A percentile compares a stretch with the other conserved stretches of the same genome.
Conservation (phyloP, 1,140 invertebrate species). For the Pseudomyrmex flavicornis region DNA sequence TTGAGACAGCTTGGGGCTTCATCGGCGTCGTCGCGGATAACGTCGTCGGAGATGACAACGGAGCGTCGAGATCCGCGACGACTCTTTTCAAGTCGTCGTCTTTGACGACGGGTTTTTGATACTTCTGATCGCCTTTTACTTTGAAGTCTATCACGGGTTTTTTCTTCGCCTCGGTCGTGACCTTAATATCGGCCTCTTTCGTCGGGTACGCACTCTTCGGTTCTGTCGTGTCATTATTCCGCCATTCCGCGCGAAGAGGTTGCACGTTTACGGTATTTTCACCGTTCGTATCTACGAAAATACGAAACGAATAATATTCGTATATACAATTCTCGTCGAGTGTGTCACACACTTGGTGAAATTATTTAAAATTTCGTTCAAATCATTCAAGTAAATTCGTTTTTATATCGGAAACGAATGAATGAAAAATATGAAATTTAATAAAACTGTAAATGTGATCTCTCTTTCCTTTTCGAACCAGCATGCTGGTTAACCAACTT, state of each 20-base stretch:
- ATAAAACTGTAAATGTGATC: too few species aligned
- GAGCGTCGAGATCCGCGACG: neutral
- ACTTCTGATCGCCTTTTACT: constrained; percentile 77
- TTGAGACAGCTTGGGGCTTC: constrained; percentile 37
- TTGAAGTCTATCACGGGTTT: constrained; percentile 77
- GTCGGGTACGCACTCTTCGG: constrained; percentile 69
- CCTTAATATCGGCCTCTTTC: constrained; percentile 75
- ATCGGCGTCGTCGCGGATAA: constrained; percentile 36
- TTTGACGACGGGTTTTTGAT: constrained; percentile 75
- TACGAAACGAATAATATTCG: constrained; percentile 6
- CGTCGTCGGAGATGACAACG: constrained; percentile 32
- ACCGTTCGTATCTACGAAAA: constrained; percentile 58
- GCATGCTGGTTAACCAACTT: too few species aligned
- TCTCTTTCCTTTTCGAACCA: too few species aligned
- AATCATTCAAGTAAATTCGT: too few species aligned
- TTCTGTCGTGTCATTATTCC: constrained; percentile 48
- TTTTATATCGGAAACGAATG: too few species aligned
- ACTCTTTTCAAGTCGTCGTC: constrained; percentile 60
- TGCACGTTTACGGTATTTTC: constrained; percentile 71
- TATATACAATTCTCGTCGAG: constrained; percentile 1
- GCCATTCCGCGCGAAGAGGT: constrained; percentile 63
- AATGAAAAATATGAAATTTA: too few species aligned
- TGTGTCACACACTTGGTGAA: too few species aligned
- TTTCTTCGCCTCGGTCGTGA: constrained; percentile 76
- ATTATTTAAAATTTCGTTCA: too few species aligned